Evolutionary conservation across 2,888 invertebrate species (phyloP).

Genomic region (Acleris laterana): DNA sequence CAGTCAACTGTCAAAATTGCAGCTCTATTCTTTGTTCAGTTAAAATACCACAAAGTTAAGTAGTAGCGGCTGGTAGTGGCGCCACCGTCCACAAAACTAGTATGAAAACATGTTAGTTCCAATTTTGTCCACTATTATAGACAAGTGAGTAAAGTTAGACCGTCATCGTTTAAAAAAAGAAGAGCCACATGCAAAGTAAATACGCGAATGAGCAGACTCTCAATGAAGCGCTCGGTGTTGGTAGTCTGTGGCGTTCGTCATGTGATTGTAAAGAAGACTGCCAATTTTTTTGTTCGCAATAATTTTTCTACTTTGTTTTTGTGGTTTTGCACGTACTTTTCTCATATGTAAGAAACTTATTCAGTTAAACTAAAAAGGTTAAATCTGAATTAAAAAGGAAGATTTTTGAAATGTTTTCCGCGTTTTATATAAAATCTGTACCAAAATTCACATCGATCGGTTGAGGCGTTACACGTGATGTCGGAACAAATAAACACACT

Average conservation of each 20-base stretch:
- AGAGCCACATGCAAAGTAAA: constrained; percentile 49
- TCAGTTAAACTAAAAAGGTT: no score
- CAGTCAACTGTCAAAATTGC: constrained; percentile 57
- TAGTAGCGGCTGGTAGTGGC: neutral
- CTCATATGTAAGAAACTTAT: neutral
- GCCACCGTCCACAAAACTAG: neutral
- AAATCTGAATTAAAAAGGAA: no score
- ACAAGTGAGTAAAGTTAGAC: constrained; percentile 36
- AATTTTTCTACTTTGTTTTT: neutral
- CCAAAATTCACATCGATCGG: no score
- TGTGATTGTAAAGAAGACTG: constrained; percentile 20
- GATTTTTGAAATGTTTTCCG: no score
- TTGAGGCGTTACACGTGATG: no score
- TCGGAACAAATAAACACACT: no score
- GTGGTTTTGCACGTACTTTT: neutral
- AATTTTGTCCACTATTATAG: neutral
- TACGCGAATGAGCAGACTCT: constrained; percentile 23
- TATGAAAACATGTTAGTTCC: neutral
- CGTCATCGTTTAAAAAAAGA: constrained; percentile 51
- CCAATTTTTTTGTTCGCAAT: constrained; percentile 17
- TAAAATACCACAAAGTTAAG: constrained; percentile 34
- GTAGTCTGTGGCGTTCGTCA: constrained; percentile 43
- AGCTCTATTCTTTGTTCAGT: constrained; percentile 52
- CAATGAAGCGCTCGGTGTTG: constrained; percentile 38
- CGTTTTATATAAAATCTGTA: no score